Evolutionary conservation across 92 coral and sea anemone species (phyloP).

Genomic region (Paragorgia papillata): DNA sequence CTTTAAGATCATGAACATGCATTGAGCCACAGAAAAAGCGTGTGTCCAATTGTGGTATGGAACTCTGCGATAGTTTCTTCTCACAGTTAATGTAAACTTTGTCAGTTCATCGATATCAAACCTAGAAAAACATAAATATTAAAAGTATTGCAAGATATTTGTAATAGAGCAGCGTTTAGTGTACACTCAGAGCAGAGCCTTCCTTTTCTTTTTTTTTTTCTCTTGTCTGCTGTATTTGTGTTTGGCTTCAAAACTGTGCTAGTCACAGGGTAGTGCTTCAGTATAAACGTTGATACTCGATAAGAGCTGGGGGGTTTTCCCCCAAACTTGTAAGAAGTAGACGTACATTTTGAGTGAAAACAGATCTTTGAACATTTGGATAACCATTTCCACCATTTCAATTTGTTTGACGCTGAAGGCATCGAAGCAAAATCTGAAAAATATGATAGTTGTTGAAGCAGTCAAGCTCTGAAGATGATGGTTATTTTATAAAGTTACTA

Average conservation of each 20-base stretch:
- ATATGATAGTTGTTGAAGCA: neutral
- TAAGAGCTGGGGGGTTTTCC: neutral
- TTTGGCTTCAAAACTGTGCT: too few species aligned
- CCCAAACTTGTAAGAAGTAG: neutral
- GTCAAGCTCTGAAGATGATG: too few species aligned
- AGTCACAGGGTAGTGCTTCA: too few species aligned
- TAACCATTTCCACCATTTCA: slow-evolving; percentile 85
- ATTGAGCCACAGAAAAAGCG: slow-evolving; percentile 98
- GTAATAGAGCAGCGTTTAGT: neutral
- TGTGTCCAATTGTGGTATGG: slow-evolving; percentile 99
- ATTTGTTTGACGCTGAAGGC: slow-evolving; percentile 78
- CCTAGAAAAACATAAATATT: slow-evolving; percentile 39
- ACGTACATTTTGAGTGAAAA: slow-evolving; percentile 83
- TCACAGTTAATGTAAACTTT: slow-evolving; percentile 87
- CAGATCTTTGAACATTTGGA: slow-evolving; percentile 86
- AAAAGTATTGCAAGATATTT: neutral
- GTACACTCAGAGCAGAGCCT: too few species aligned
- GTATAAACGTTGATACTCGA: too few species aligned
- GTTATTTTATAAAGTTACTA: too few species aligned
- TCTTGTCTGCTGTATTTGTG: too few species aligned
- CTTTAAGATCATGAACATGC: slow-evolving; percentile 85
- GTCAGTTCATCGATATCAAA: slow-evolving; percentile 89
- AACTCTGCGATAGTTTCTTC: slow-evolving; percentile 92
- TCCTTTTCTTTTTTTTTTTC: too few species aligned
- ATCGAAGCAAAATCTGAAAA: slow-evolving; percentile 75